Evolutionary conservation across 2,888 invertebrate genomes (phyloP).

Genomic region (Acanthosepion pharaonis): DNA sequence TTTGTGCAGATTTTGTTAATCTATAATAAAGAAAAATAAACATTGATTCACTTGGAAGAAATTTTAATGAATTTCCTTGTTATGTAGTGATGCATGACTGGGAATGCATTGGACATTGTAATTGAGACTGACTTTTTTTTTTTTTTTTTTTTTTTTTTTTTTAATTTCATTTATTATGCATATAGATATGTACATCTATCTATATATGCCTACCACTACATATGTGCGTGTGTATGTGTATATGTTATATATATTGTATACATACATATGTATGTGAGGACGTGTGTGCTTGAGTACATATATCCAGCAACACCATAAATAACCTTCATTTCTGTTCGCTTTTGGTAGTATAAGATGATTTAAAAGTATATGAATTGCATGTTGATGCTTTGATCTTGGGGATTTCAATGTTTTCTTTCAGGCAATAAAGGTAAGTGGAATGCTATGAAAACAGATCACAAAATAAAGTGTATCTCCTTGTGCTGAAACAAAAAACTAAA

Average conservation of each 20-base stretch:
- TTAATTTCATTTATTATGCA: background rate
- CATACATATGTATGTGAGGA: background rate
- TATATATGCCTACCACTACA: background rate
- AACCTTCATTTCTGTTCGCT: slow-evolving; percentile 35
- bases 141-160: background rate
- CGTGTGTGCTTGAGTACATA: slow-evolving; percentile 24
- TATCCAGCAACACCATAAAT: slow-evolving; percentile 25
- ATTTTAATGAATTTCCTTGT: slow-evolving; percentile 15
- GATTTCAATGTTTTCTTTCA: slow-evolving; percentile 41
- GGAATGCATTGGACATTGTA: slow-evolving; percentile 13
- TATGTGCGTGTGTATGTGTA: background rate
- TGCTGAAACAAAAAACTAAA: too few relatives aligned
- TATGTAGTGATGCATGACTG: slow-evolving; percentile 37
- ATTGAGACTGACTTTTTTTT: background rate
- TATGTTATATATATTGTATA: background rate
- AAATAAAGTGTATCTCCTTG: too few relatives aligned
- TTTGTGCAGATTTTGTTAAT: slow-evolving; percentile 39
- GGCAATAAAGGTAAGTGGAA: slow-evolving; percentile 41
- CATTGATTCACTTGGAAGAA: background rate
- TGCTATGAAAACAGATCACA: too few relatives aligned
- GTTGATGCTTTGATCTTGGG: slow-evolving; percentile 41
- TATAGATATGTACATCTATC: background rate
- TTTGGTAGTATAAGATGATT: slow-evolving; percentile 41
- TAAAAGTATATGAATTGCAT: slow-evolving; percentile 35
- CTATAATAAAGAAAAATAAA: too few relatives aligned